Evolutionary conservation across 64 coral and sea anemone species (phyloP), one percentile per base, ranked within the genome.

Genomic region (Stichodactyla mertensii): DNA sequence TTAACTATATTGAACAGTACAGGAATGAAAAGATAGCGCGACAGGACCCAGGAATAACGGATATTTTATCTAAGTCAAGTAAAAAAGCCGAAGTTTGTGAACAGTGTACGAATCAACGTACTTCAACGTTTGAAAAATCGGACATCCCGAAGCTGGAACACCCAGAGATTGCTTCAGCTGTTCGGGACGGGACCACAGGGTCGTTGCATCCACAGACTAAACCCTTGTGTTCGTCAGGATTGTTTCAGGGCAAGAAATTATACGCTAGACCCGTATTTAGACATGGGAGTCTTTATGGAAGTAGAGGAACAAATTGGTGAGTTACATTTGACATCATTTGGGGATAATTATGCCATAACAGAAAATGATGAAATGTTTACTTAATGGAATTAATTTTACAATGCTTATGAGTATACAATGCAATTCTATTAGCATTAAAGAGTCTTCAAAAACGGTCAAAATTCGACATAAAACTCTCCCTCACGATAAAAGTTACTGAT

Each of bases 1-100:
- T 24, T 4, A 83, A 15, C 66, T 92, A 92, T 85, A 92, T 92
- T 24, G 90, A 92, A 28, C 77, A 92, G 53, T 92, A 92, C 61
- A 80, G 90, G 52, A 87, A 83, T 61, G 90, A 86, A 55, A 92
- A 92, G 62, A 61, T 55, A 6, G 57, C 31, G 10, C 78, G 85
- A 74, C 90, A 82, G 55, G 85, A 92, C 5, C 23, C 83, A 64
- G 83, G 58, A 24, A 27, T 86, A 45, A 86, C 6, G 52, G 89
- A 91, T 13, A 24, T 91, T 9, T 55, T 85, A 24, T 51, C n/a
- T 77, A 26, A 31, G 27, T 28, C 69, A 74, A 66, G 62, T 4
- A 74, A 27, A 74, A 74, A 74, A 27, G 10, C 69, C 27, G 24
- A 74, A 27, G 4, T 31, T 23, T 74, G 69, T 31, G 24, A 74